Percentiles rank a stretch among this genome's conserved stretches.
Conservation (phyloP, 2,797 vertebrate species). For the Brotula barbata region DNA sequence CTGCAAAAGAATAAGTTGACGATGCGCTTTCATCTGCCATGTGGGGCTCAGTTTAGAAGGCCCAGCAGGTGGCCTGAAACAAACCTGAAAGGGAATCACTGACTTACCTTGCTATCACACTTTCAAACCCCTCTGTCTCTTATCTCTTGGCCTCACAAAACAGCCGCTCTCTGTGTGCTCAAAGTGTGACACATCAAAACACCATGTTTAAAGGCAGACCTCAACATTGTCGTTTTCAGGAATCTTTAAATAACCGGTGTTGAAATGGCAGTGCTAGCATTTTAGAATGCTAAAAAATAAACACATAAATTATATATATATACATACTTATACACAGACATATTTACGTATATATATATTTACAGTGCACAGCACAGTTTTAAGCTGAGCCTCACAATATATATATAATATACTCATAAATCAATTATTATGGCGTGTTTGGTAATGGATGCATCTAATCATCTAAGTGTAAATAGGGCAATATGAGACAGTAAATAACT, state of each 20-base stretch:
- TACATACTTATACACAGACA: no score
- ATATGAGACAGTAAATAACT: conserved; percentile 2
- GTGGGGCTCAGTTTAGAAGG: conserved; percentile 47
- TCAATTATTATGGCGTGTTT: conserved; percentile 17
- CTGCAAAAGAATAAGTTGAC: conserved; percentile 28
- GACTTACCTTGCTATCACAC: conserved; percentile 36
- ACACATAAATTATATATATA: no score
- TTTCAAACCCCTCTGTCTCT: conserved; percentile 37
- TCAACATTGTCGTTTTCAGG: conserved; percentile 12
- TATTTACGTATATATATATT: no score
- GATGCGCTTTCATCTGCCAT: conserved; percentile 54
- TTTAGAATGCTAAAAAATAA: no score
- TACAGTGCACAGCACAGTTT: no score
- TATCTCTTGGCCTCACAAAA: conserved; percentile 55
- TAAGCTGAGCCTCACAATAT: background rate
- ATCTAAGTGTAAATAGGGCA: background rate
- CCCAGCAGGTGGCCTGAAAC: conserved; percentile 56
- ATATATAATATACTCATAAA: background rate
- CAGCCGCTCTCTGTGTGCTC: conserved; percentile 30
- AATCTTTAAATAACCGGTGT: conserved; percentile 36
- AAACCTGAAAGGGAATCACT: conserved; percentile 50
- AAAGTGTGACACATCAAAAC: conserved; percentile 49
- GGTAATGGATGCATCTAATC: background rate
- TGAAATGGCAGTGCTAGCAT: background rate
- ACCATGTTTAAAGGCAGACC: conserved; percentile 26